A percentile compares a stretch with the other conserved stretches of the same genome.
Evolutionary conservation across 1,140 invertebrate genomes (phyloP).

Genomic region (Dinoponera quadriceps): DNA sequence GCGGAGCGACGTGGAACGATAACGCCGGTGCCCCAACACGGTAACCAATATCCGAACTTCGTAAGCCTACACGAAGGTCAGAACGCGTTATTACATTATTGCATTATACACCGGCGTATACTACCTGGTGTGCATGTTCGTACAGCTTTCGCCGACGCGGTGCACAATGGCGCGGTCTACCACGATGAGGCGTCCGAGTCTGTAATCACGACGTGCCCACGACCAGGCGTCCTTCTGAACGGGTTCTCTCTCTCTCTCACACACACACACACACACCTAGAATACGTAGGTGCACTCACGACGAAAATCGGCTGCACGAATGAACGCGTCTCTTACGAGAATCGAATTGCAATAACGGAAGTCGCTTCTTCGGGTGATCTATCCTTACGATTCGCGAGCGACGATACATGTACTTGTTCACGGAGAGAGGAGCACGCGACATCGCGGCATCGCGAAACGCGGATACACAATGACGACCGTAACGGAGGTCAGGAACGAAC

Average conservation of each 20-base stretch:
- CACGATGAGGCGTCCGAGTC: constrained; percentile 54
- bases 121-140: constrained; percentile 43
- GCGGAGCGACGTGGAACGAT: constrained; percentile 36
- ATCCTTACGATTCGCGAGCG: too few species aligned
- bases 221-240: constrained; percentile 52
- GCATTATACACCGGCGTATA: constrained; percentile 50
- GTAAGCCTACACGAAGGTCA: constrained; percentile 48
- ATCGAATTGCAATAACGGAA: too few species aligned
- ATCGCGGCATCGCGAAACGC: too few species aligned
- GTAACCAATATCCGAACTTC: constrained; percentile 58
- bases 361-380: too few species aligned
- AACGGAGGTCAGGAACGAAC: too few species aligned
- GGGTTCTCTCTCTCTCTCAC: constrained; percentile 21
- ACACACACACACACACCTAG: constrained; percentile 15
- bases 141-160: constrained; percentile 35
- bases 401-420: too few species aligned
- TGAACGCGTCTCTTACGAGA: not conserved
- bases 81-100: constrained; percentile 55
- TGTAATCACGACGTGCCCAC: constrained; percentile 50
- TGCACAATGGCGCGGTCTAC: constrained; percentile 49
- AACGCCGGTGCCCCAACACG: constrained; percentile 31
- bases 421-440: too few species aligned
- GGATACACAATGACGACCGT: too few species aligned
- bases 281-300: not conserved
- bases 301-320: constrained; percentile 1